A percentile compares a stretch with the other conserved stretches of the same genome.
These are phyloP conservation scores for Thera obeliscata DNA, from an alignment of 2,888 invertebrate genomes.

Conservation along the genomic window DNA sequence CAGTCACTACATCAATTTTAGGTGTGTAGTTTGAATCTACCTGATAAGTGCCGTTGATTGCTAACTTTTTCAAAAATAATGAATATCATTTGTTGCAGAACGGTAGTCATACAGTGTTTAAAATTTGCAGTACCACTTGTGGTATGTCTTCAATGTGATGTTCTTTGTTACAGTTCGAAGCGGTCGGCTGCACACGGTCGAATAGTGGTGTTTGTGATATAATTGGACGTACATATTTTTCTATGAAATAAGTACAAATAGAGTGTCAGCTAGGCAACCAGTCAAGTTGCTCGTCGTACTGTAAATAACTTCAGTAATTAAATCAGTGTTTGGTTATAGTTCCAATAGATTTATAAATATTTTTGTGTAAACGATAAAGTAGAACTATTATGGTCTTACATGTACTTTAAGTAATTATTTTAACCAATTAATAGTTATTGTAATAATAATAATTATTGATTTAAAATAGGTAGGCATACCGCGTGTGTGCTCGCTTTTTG, in stretches of 20 bases:
- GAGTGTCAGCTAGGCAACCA: constrained; percentile 60
- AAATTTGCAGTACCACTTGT: no score
- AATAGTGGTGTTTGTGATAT: constrained; percentile 75
- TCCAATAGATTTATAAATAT: constrained; percentile 62
- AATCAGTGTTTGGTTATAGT: constrained; percentile 59
- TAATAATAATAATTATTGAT: constrained; percentile 34
- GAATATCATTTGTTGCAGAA: no score
- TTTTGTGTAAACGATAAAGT: constrained; percentile 67
- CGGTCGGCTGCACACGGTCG: constrained; percentile 72
- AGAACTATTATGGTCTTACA: constrained; percentile 60
- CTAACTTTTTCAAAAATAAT: no score
- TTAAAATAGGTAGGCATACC: constrained; percentile 36
- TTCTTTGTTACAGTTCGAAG: constrained; percentile 73
- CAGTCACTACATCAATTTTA: no score
- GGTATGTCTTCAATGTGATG: constrained; percentile 10
- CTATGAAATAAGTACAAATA: constrained; percentile 82
- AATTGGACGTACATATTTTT: constrained; percentile 79
- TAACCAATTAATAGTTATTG: constrained; percentile 33
- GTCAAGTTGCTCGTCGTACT: constrained; percentile 62
- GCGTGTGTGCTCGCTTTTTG: constrained; percentile 50
- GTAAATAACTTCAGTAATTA: constrained; percentile 52
- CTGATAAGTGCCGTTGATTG: no score
- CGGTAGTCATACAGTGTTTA: no score
- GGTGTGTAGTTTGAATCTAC: no score
- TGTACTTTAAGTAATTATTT: constrained; percentile 34